Evolutionary conservation across 37 sponge, comb jelly and placozoan genomes (phyloP).

Genomic region (Hexactinellida sp.): DNA sequence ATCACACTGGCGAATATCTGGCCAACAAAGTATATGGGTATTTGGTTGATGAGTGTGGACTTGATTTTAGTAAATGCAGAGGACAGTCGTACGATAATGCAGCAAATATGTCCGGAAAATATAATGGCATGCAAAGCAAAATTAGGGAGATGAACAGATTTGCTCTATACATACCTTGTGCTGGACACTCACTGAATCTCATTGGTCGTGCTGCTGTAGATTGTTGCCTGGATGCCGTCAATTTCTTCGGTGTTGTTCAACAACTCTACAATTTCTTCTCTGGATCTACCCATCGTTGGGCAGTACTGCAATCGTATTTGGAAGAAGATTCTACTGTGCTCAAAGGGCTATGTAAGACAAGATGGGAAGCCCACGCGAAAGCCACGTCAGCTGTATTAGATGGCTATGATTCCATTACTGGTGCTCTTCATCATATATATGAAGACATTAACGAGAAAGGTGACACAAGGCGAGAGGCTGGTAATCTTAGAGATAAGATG

Average conservation of each 20-base stretch:
- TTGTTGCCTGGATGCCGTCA: conserved; percentile 14
- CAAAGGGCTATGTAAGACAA: neutral
- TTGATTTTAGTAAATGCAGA: conserved; percentile 5
- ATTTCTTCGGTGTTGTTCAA: conserved; percentile 22
- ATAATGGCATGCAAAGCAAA: conserved; percentile 21
- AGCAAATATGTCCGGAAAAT: conserved; percentile 18
- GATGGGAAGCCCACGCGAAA: conserved; percentile 19
- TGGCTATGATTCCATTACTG: neutral
- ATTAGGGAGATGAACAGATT: conserved; percentile 16
- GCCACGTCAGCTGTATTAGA: conserved; percentile 18
- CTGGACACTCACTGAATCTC: conserved; percentile 24
- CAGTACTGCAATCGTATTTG: neutral
- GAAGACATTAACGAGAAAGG: conserved; percentile 16
- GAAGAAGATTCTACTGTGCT: neutral
- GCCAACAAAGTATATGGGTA: neutral
- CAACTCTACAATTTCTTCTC: conserved; percentile 21
- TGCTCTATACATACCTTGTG: conserved; percentile 20
- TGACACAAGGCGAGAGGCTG: neutral
- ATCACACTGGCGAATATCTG: conserved; percentile 19
- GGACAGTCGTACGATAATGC: conserved; percentile 28
- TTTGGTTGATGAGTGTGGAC: neutral
- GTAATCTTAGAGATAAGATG: neutral
- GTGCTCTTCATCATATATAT: neutral
- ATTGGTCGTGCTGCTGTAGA: conserved; percentile 20
- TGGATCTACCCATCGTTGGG: conserved; percentile 23